Evolutionary conservation across 1,140 invertebrate genomes (phyloP), one percentile per base, ranked within the genome.

Genomic region (Calephelis nemesis): DNA sequence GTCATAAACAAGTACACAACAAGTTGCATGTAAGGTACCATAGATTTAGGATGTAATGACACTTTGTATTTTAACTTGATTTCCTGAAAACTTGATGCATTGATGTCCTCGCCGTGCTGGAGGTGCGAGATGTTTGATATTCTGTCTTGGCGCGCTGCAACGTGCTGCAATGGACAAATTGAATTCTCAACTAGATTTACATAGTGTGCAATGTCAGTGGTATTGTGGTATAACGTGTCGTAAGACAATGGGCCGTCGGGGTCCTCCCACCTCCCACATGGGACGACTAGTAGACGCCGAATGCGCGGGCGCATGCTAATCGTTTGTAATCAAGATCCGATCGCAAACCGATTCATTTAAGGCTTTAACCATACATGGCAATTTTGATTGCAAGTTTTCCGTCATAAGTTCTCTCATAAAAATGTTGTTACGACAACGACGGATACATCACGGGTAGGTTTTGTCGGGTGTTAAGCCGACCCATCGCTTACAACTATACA

Each of bases 271-370:
- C 86, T 74, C 88, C 88, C 86, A 88, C 88, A 79, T 79, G 79
- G 79, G 70, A 68, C 74, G 75, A 68, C 73, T 73, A 70, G 63
- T 71, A 69, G 72, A 69, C 70, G 75, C 69, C 70, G 69, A 73
- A 69, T 75, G 80, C 82, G 75, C 77, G 70, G 74, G 80, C 83
- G 83, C 83, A 88, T 89, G 83, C 84, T 90, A 89, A 90, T 90
- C 85, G 87, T 74, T 77, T 79, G 81, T 90, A 89, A 90, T 90
- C 88, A 88, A 78, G 80, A 78, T 77, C 73, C 79, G 83, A 88
- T 90, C 86, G 82, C 81, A 82, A 84, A 78, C 85, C 89, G 85
- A 90, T 87, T 87, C 86, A 90, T 82, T 58, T 58, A 58, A 30
- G 52, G 52, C 52, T 58, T 39, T 1, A 58, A 39, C 8, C 50